These are phyloP conservation scores for Parnassius glacialis DNA, from an alignment of 2,888 invertebrate species.

Conservation along the genomic window DNA sequence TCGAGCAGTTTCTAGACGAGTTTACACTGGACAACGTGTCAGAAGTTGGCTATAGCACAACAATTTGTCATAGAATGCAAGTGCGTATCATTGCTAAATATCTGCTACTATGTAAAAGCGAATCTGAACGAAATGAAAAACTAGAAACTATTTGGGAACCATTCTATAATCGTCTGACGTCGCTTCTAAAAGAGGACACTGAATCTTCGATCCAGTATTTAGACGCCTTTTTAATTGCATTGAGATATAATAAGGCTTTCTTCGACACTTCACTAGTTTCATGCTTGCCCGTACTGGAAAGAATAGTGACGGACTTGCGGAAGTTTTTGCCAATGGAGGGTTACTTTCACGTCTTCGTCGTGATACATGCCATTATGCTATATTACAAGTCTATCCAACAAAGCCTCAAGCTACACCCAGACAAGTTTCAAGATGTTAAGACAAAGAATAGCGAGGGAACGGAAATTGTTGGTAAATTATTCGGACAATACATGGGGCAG, in stretches of 20 bases:
- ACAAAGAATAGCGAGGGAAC: slow-evolving; percentile 39
- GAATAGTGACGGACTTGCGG: slow-evolving; percentile 40
- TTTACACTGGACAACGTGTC: slow-evolving; percentile 31
- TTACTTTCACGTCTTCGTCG: slow-evolving; percentile 42
- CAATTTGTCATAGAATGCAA: slow-evolving; percentile 29
- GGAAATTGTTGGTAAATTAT: slow-evolving; percentile 44
- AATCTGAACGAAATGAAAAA: slow-evolving; percentile 38
- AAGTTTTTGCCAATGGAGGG: slow-evolving; percentile 44
- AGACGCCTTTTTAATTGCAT: slow-evolving; percentile 36
- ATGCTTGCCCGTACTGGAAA: slow-evolving; percentile 47
- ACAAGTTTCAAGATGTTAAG: slow-evolving; percentile 39
- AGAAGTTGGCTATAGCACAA: slow-evolving; percentile 3
- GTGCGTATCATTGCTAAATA: slow-evolving; percentile 48
- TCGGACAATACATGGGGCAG: slow-evolving; percentile 46
- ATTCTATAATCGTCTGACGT: slow-evolving; percentile 42
- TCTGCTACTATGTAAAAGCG: slow-evolving; percentile 43
- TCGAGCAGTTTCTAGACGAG: slow-evolving; percentile 34
- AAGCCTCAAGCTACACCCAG: slow-evolving; percentile 40
- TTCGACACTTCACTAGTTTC: slow-evolving; percentile 40
- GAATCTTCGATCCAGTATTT: slow-evolving; percentile 30
- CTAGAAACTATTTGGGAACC: slow-evolving; percentile 39
- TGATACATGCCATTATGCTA: slow-evolving; percentile 51
- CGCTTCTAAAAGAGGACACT: slow-evolving; percentile 22
- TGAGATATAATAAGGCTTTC: slow-evolving; percentile 48
- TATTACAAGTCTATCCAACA: slow-evolving; percentile 51